Conservation (phyloP, 2,888 invertebrate genomes). For the Eumacrocentrus americanus region DNA sequence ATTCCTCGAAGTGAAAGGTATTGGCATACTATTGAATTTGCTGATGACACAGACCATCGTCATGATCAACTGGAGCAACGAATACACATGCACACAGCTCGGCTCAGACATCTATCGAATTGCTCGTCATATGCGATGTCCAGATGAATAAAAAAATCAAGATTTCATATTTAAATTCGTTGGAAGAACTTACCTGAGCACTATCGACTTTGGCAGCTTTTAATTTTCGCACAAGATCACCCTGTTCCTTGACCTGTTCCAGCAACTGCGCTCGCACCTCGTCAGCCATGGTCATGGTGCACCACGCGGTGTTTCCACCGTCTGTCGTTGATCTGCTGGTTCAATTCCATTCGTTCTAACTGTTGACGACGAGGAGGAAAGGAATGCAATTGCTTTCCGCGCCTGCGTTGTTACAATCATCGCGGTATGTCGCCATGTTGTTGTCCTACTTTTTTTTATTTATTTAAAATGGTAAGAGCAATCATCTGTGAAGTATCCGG, state of each 20-base stretch:
- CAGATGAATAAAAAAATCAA: too few relatives aligned
- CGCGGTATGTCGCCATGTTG: too few relatives aligned
- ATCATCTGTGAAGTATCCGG: too few relatives aligned
- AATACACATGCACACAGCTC: slow-evolving; percentile 27
- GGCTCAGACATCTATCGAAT: not conserved
- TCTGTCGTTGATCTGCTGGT: not conserved
- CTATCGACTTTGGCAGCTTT: slow-evolving; percentile 80
- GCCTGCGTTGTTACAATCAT: not conserved
- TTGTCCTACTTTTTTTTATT: too few relatives aligned
- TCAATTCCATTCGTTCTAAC: not conserved
- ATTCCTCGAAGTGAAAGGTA: not conserved
- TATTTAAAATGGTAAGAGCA: too few relatives aligned
- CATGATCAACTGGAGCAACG: slow-evolving; percentile 35
- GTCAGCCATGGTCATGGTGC: slow-evolving; percentile 47
- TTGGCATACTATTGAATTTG: not conserved
- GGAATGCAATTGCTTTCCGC: not conserved
- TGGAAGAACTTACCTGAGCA: slow-evolving; percentile 69
- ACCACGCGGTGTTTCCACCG: slow-evolving; percentile 29
- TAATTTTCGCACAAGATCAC: slow-evolving; percentile 80
- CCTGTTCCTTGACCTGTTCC: slow-evolving; percentile 74
- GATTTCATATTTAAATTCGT: not conserved
- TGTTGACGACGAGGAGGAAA: not conserved
- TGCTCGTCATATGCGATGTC: slow-evolving; percentile 13
- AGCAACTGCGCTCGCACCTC: slow-evolving; percentile 65
- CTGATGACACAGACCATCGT: not conserved